Evolutionary conservation across 2,113 vertebrate species (phyloP), one percentile per base, ranked within the genome.

Genomic region (Bambusicola thoracicus): DNA sequence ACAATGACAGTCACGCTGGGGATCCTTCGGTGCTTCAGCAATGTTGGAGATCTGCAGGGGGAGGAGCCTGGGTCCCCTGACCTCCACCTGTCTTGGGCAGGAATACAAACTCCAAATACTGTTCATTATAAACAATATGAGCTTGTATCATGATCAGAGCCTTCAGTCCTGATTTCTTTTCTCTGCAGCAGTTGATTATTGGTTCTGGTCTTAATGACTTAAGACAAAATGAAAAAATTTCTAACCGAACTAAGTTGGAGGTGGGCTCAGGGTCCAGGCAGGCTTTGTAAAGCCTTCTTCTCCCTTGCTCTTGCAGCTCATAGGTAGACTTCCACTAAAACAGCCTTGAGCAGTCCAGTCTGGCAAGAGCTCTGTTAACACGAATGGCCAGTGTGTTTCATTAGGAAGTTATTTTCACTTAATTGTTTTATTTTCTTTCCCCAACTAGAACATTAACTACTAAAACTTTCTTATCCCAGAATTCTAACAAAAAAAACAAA

Each of bases 161-260:
- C 51, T 69, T 75, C 53, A 27, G 22, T 72, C 75, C 61, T 72
- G 4, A 44, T 56, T 75, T 76, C 55, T 77, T 38, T 59, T 63
- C 58, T 65, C 32, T 63, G 38, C 25, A 92, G 13, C 58, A 34
- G 38, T 11, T 80, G 77, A 30, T 4, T 65, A 81, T 69, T 81
- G 58, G 53, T 56, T 55, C 91, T 90, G 86, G 30, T 92, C 95
- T 90, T 69, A 86, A 16, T 86, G 81, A 93, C 58, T 22, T 43
- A 63, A 83, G 56, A 61, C 7, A 74, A 75, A 48, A 73, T 15
- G 8, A 56, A 89, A 81, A 81, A 51, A 44, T 65, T 72, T 68
- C 58, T 81, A 62, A 30, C 36, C 32, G 66, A 51, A 48, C 27
- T 38, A 29, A 68, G 48, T 36, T 3, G 4, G 83, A 88, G 56